Evolutionary conservation across 1,140 invertebrate species (phyloP), one percentile per base, ranked within the genome.

Genomic region (Trypoxylus dichotomus): DNA sequence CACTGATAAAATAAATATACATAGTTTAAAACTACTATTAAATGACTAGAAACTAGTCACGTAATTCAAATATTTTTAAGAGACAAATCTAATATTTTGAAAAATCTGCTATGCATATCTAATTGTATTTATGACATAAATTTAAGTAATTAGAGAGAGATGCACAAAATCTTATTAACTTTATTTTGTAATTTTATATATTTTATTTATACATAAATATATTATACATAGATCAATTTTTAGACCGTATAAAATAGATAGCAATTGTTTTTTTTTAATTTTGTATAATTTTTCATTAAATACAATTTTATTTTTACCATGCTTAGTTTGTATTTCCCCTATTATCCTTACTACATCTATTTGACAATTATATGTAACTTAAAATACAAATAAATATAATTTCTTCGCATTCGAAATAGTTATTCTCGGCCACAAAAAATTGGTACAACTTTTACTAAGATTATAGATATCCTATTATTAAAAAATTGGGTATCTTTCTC

Each of bases 41-140:
- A 83, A 77, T 85, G 84, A 82, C 84, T 85, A 84, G 83, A 81
- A 80, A 80, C 84, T 85, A 85, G 84, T 85, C 84, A 82, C 82
- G 80, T 80, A 80, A 80, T 79, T 83, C 79, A 75, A 79, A 79
- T 80, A 82, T 79, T 82, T 81, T 78, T 82, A 82, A 82, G 77
- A 80, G 37, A 74, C 77, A 73, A 77, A 81, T 81, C 41, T 81
- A 81, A 81, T 80, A 79, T 81, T 75, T 73, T 73, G 71, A 54
- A 47, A 77, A 79, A 81, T 54, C 77, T 79, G 80, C 78, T 83
- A 83, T 81, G 79, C 80, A 81, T 83, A 80, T 82, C 75, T 82
- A 81, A 76, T 75, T 79, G 80, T 84, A 85, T 84, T 85, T 84
- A 83, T 84, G 82, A 81, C 73, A 78, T 83, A 78, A 81, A 82